Base-by-base conservation (phyloP, 2,113 vertebrate species). In the Oryzias celebensis region DNA sequence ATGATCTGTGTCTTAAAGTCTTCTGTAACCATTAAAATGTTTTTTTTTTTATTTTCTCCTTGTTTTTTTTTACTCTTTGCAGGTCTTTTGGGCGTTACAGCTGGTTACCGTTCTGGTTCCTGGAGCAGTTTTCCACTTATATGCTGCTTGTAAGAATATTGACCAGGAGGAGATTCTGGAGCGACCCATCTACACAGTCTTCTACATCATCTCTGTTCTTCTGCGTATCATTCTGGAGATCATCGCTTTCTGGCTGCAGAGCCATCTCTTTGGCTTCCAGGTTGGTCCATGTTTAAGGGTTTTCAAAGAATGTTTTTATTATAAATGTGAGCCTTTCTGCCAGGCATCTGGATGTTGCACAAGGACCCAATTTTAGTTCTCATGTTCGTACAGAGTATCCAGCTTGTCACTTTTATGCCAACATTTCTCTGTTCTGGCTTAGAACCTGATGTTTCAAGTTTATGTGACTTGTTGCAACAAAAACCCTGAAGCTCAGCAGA, bases 221-320 rank as follows among this genome's bases (percentile, higher is more conserved):
- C 83, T 94, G 47, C 93, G 94, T 73, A 93, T 96, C 75, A 90
- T 92, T 66, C 84, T 96, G 69, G 94, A 96, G 82, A 89, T 92
- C 63, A 70, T 93, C 24, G 93, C 93, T 66, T 95, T 97, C 87
- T 95, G 93, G 93, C 91, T 96, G 53, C 94, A 95, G 55, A 94
- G 92, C 81, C 93, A 94, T 62, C 93, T 97, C 44, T 96, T 96
- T 81, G 92, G 92, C 59, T 96, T 96, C 80, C 90, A 93, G 90
- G 89, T 90, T 2, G 18, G 78, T 63, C 2, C 46, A 18, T 8
- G 4, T 48, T n/a, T 7, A 45, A 36, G 10, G 44, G 17, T 16
- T 17, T 17, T 15, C 12, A 8, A 44, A 14, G 10, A 7, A 44
- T 7, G 44, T 45, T 36, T 36, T 2, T 36, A 12, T 28, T 5